Base-by-base conservation (phyloP, 1,140 invertebrate species). In the Heliothis virescens region DNA sequence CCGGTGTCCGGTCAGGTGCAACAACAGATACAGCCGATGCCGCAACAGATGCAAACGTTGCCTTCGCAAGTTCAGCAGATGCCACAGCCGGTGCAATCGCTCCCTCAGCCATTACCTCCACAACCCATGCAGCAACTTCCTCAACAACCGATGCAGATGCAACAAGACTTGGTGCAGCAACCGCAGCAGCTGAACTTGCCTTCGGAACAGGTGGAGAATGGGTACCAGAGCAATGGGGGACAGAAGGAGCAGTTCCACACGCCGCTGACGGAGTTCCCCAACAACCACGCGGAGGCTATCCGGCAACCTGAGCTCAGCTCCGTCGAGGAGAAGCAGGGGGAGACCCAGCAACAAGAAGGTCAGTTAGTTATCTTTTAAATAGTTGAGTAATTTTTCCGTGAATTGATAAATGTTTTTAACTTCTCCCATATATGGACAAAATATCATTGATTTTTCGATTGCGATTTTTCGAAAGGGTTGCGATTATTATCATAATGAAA, bases 171-270 rank as follows among this genome's bases (percentile, higher is more conserved):
- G 3, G 85, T 87, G 7, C 90, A 87, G 0, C 90, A 93, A 60
- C 90, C 88, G 0, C 90, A 93, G 60, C 87, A 90, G 79, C 80
- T 94, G n/a, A 89, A 77, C 60, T 83, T 94, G 0, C 86, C 85
- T 7, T 72, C 85, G 5, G 90, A 92, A 5, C 80, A 83, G 10
- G 26, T 60, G 3, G 90, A 92, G 13, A 89, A 87, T 59, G 86
- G 83, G 7, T 82, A 85, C 59, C 79, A 84, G 11, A 67, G 67
- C 15, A 91, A 91, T 60, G 87, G 87, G 12, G 74, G 74, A 5
- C 86, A 86, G 34, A 93, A 92, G 53, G 93, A 94, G 59, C 93
- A 94, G 79, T 94, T 94, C 79, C 84, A 89, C 1, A 94, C 93
- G 3, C 93, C 93, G 5, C 82, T 94, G 86, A 91, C 87, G 21